Conservation (phyloP, 1,140 invertebrate genomes). For the Delia radicum region DNA sequence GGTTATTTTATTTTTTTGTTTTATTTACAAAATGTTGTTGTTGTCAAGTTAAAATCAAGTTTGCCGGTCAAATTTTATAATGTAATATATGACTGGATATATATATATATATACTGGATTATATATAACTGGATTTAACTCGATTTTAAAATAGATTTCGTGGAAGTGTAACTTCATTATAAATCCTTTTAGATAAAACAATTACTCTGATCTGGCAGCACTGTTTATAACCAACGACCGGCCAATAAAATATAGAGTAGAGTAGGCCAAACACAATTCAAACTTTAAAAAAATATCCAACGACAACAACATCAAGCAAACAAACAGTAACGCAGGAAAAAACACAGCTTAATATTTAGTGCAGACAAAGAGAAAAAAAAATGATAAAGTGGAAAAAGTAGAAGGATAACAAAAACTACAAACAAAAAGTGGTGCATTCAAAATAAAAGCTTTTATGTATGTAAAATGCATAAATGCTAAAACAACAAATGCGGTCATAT, state of each 20-base stretch:
- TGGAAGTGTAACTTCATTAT: too few species aligned
- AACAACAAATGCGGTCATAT: conserved; percentile 15
- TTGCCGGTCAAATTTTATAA: too few species aligned
- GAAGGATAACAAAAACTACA: background rate
- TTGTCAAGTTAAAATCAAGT: too few species aligned
- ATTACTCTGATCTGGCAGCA: background rate
- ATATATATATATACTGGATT: too few species aligned
- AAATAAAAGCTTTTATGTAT: background rate
- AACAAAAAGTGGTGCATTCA: conserved; percentile 7
- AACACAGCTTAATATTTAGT: background rate
- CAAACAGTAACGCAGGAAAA: background rate
- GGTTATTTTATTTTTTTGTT: too few species aligned
- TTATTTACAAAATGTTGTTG: too few species aligned
- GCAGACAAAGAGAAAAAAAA: background rate
- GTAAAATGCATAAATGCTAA: background rate
- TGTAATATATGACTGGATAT: too few species aligned
- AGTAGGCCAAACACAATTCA: conserved; percentile 6
- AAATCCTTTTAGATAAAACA: too few species aligned
- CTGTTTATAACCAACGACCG: background rate
- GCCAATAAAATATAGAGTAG: background rate
- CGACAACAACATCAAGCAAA: background rate
- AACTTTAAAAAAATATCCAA: background rate
- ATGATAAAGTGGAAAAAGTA: background rate
- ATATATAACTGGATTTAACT: too few species aligned
- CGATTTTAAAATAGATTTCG: too few species aligned